Evolutionary conservation across 2,113 vertebrate species (phyloP).

Genomic region (Uropsilus gracilis): DNA sequence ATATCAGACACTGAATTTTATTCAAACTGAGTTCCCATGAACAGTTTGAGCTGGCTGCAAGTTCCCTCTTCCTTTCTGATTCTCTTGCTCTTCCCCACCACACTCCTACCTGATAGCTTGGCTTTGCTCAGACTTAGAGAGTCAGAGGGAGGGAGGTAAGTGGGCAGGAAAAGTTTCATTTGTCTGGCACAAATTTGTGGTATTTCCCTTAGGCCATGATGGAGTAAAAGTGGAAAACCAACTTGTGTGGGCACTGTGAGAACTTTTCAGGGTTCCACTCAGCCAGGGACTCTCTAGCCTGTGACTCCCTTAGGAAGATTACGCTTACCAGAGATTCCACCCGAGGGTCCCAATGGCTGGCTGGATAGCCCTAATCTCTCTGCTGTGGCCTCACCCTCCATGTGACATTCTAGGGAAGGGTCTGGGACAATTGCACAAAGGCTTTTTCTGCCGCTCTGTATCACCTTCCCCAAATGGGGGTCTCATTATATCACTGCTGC

Average conservation of each 20-base stretch:
- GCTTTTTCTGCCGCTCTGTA: background rate
- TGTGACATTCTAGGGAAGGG: background rate
- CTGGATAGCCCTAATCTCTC: background rate
- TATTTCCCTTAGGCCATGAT: background rate
- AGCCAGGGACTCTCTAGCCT: background rate
- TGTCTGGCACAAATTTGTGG: background rate
- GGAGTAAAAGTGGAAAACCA: background rate
- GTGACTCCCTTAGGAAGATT: background rate
- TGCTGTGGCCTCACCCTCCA: background rate
- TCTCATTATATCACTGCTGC: background rate
- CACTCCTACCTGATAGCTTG: background rate
- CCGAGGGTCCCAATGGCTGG: background rate
- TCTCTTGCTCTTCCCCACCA: background rate
- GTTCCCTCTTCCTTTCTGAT: background rate
- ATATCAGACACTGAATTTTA: background rate
- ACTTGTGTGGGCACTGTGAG: background rate
- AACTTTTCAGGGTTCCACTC: background rate
- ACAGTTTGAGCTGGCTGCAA: background rate
- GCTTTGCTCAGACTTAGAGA: background rate
- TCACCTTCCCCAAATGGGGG: background rate
- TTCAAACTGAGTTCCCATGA: background rate
- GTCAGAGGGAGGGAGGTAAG: background rate
- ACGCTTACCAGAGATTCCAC: background rate
- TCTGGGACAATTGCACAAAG: background rate
- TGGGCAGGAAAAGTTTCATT: background rate